Evolutionary conservation across 2,888 invertebrate genomes (phyloP), one percentile per base, ranked within the genome.

Genomic region (Dryocosmus kuriphilus): DNA sequence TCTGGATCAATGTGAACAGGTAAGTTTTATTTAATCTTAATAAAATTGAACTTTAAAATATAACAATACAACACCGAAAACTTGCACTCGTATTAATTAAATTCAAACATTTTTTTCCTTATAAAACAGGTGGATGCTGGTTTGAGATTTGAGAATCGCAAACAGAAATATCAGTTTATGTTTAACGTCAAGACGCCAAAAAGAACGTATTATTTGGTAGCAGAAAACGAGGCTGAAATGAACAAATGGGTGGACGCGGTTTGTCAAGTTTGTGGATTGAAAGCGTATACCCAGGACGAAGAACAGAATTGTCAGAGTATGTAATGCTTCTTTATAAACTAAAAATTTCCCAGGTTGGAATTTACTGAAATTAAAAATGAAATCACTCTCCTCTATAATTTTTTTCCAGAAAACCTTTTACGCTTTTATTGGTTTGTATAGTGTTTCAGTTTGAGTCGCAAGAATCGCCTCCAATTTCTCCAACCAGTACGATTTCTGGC

Each of bases 1-100:
- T 93, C 94, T 99, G 89, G 98, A 98, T 93, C 96, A 98, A 91
- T 98, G 98, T 92, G 98, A 98, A 93, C 98, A 98, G 94, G 97
- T 97, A 92, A 86, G 88, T 88, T 67, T 62, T 60, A 30, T 75
- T 32, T 74, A 46, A 38, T 51, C 27, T 9, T 24, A 51, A 4
- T n/a, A 38, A 3, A 57, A 51, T 46, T 8, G 11, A 46, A n/a
- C 61, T 16, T 32, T 19, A 62, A 55, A 67, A 74, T 78, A 14
- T 55, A 61, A 63, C 9, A 60, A 32, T 62, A 73, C 46, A 0
- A 41, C 32, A 35, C n/a, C 19, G 27, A 41, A 55, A 78, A 51
- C 16, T 74, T 71, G 14, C 24, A 41, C 8, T 16, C 32, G 2
- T 67, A 41, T 24, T 19, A 2, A 38, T 32, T 55, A n/a, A 62